Evolutionary conservation across 2,797 vertebrate genomes (phyloP).

Genomic region (Sylvia borin): DNA sequence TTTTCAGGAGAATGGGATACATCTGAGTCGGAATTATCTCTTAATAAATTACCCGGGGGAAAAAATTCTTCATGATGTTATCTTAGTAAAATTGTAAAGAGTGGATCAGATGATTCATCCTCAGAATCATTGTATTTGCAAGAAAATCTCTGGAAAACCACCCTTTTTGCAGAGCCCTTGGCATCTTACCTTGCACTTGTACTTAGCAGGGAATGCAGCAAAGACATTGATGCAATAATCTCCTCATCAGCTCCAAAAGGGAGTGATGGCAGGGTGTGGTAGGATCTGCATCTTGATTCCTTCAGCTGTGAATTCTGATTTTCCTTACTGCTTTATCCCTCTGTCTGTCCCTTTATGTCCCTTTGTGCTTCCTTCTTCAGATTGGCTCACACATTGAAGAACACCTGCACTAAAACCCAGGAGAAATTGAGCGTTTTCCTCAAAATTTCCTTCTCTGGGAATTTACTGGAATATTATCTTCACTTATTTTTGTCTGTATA

Average conservation of each 20-base stretch:
- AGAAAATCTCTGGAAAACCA: background rate
- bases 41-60: background rate
- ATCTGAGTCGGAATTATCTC: background rate
- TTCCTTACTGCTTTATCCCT: background rate
- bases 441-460: background rate
- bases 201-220: background rate
- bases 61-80: background rate
- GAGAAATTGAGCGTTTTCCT: background rate
- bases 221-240: background rate
- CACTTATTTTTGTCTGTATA: background rate
- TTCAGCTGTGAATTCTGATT: background rate
- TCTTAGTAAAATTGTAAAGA: background rate
- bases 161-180: background rate
- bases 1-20: background rate
- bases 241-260: accelerated
- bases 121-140: background rate
- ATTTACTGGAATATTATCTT: background rate
- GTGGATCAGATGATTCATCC: background rate
- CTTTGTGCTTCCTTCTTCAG: background rate
- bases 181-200: background rate
- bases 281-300: background rate
- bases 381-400: background rate
- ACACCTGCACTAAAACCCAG: background rate
- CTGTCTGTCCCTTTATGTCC: background rate
- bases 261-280: background rate